These are phyloP conservation scores for Julus scanicus DNA, from an alignment of 2,888 invertebrate genomes.

Conservation along the genomic window DNA sequence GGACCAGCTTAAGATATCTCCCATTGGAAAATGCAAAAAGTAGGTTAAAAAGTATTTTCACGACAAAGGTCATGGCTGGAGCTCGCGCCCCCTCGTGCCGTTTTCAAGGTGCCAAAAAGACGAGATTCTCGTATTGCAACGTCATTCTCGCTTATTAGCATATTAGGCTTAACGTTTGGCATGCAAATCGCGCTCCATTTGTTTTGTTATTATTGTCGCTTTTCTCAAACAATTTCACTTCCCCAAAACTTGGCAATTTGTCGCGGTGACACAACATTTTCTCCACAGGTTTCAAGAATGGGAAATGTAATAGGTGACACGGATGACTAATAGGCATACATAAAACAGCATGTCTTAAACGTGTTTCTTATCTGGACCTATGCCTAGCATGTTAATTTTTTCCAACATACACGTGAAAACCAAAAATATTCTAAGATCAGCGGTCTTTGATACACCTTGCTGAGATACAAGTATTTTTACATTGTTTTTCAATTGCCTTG, in stretches of 20 bases:
- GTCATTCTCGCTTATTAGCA: background rate
- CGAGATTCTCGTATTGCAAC: background rate
- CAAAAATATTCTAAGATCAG: too few relatives aligned
- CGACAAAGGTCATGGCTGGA: background rate
- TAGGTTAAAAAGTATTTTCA: background rate
- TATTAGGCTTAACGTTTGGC: background rate
- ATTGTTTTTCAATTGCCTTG: too few relatives aligned
- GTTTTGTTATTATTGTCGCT: background rate
- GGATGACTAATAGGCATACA: background rate
- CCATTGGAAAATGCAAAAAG: background rate
- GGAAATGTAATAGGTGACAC: background rate
- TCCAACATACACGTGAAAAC: too few relatives aligned
- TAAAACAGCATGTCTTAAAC: too few relatives aligned
- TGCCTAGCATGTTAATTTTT: too few relatives aligned
- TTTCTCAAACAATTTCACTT: too few relatives aligned
- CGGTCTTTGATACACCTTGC: too few relatives aligned
- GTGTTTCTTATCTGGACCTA: too few relatives aligned
- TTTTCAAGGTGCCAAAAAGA: background rate
- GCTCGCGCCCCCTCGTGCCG: background rate
- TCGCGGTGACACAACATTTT: background rate
- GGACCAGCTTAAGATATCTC: background rate
- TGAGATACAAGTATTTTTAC: too few relatives aligned
- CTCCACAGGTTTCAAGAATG: background rate
- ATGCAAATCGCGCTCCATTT: background rate
- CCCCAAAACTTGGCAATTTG: background rate